phyloP scores from a whole-genome alignment of 2,888 invertebrate genomes.

The Drosophila stalkeri region DNA sequence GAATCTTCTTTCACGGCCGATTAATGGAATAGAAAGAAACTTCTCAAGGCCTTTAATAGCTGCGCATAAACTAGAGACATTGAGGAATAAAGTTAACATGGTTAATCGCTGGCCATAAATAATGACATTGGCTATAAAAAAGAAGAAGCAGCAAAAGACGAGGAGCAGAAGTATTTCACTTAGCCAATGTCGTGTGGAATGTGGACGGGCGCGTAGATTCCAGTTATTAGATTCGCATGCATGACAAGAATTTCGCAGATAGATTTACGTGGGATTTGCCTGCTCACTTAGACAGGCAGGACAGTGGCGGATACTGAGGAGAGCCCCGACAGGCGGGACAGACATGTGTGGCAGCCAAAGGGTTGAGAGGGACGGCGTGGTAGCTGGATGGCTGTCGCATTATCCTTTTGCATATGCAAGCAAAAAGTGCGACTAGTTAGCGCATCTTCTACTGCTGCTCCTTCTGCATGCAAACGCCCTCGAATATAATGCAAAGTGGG shows the following conservation, averaged over 20 bases:
- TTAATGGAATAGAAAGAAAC: background rate
- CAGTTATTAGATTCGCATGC: slow-evolving; percentile 29
- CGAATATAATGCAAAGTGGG: slow-evolving; percentile 20
- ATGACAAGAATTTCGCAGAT: slow-evolving; percentile 45
- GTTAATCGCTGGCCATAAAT: slow-evolving; percentile 3
- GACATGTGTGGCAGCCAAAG: slow-evolving; percentile 20
- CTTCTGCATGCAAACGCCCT: slow-evolving; percentile 57
- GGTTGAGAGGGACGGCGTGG: slow-evolving; percentile 9
- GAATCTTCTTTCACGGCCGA: background rate
- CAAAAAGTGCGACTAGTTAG: slow-evolving; percentile 64
- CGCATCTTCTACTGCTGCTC: slow-evolving; percentile 41
- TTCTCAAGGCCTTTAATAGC: background rate
- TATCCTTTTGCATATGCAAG: slow-evolving; percentile 61
- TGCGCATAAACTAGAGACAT: background rate
- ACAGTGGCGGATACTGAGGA: slow-evolving; percentile 21
- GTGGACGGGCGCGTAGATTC: slow-evolving; percentile 10
- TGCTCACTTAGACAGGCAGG: slow-evolving; percentile 53
- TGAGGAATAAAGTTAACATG: background rate
- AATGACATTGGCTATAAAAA: slow-evolving; percentile 7
- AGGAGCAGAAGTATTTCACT: slow-evolving; percentile 5
- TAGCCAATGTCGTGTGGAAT: slow-evolving; percentile 7
- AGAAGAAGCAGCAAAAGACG: background rate
- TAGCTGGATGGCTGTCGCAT: slow-evolving; percentile 40
- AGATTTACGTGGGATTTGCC: slow-evolving; percentile 40
- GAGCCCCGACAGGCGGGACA: slow-evolving; percentile 43